A percentile compares a stretch with the other conserved stretches of the same genome.
Evolutionary conservation across 2,113 vertebrate genomes (phyloP).

Genomic region (Callorhinus ursinus): DNA sequence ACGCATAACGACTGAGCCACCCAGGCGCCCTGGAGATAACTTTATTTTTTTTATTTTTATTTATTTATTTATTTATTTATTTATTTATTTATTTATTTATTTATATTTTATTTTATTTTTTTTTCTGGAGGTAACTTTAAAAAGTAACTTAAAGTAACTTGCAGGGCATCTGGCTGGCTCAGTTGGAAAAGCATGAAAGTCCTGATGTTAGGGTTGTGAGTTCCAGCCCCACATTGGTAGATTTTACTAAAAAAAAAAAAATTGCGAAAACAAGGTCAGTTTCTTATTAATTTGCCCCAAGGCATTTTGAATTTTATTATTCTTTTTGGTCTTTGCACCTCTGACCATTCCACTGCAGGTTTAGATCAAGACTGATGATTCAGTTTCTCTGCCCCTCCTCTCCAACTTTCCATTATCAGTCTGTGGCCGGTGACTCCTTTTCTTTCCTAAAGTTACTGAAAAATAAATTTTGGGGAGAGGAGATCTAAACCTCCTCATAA

Average conservation of each 20-base stretch:
- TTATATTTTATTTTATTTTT: too few species aligned
- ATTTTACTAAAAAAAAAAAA: background rate
- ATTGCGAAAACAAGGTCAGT: background rate
- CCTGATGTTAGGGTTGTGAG: background rate
- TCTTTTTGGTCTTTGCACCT: background rate
- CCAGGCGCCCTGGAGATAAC: too few species aligned
- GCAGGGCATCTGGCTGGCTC: background rate
- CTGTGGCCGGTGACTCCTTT: background rate
- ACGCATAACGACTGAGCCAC: too few species aligned
- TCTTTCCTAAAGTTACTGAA: background rate
- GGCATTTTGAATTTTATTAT: conserved; percentile 26
- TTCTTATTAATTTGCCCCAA: background rate
- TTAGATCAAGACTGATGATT: background rate
- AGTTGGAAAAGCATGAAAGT: background rate
- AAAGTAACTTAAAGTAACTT: background rate
- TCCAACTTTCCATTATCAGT: background rate
- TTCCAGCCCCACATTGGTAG: background rate
- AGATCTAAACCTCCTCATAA: background rate
- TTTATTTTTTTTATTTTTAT: too few species aligned
- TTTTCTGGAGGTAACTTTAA: too few species aligned
- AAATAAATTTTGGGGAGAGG: background rate
- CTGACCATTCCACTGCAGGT: background rate
- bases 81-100: too few species aligned
- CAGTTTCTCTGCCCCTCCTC: background rate
- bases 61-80: too few species aligned